These are phyloP conservation scores for Luehdorfia chinensis DNA, from an alignment of 1,140 invertebrate species.

Conservation along the genomic window DNA sequence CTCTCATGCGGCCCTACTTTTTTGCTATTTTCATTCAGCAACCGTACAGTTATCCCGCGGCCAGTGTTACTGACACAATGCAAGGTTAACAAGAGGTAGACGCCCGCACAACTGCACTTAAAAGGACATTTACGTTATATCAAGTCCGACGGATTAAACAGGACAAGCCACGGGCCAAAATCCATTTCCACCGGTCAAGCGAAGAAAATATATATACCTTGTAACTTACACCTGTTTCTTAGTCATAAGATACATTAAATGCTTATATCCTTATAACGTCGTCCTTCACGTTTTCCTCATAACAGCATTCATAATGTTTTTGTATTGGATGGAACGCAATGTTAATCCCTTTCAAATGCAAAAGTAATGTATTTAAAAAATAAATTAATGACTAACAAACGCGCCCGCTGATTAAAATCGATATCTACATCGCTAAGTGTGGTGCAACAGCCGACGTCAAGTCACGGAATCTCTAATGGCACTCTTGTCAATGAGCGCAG, in stretches of 20 bases:
- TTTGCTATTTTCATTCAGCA: constrained; percentile 61
- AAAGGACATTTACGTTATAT: constrained; percentile 61
- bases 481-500: constrained; percentile 47
- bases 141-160: constrained; percentile 40
- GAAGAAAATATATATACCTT: constrained; percentile 23
- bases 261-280: constrained; percentile 13
- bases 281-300: neutral
- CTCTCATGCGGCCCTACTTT: constrained; percentile 25
- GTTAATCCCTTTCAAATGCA: neutral
- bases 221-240: constrained; percentile 34
- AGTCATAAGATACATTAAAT: constrained; percentile 35
- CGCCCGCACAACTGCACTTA: constrained; percentile 55
- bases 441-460: constrained; percentile 25
- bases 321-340: neutral
- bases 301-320: no score
- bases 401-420: constrained; percentile 30
- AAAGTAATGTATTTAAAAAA: no score
- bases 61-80: constrained; percentile 70
- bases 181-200: constrained; percentile 28
- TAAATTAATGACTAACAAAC: no score
- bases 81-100: constrained; percentile 67
- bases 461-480: constrained; percentile 44
- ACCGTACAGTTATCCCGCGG: constrained; percentile 66
- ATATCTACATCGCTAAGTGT: constrained; percentile 29
- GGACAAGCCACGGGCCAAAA: constrained; percentile 36